Conservation (phyloP, 2,888 invertebrate genomes). For the Amiota minor region DNA sequence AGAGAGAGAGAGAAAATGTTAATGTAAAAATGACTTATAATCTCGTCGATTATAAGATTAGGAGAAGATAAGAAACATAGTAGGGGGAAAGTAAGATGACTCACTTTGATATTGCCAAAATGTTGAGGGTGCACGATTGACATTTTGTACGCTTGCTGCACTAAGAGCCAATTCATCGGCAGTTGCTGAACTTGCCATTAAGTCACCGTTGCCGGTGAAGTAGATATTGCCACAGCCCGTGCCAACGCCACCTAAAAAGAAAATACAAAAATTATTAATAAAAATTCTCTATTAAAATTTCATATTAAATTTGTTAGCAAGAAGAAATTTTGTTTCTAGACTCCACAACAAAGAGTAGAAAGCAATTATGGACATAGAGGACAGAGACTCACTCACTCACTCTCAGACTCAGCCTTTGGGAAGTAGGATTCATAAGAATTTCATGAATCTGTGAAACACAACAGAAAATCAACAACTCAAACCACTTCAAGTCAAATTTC, state of each 20-base stretch:
- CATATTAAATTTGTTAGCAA: too few relatives aligned
- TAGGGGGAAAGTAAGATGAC: slow-evolving; percentile 61
- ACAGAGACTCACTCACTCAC: too few relatives aligned
- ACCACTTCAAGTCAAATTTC: too few relatives aligned
- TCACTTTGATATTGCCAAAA: slow-evolving; percentile 88
- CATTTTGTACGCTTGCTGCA: slow-evolving; percentile 58
- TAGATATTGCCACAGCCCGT: slow-evolving; percentile 69
- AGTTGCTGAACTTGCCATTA: slow-evolving; percentile 64
- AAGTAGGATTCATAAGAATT: too few relatives aligned
- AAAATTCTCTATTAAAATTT: too few relatives aligned
- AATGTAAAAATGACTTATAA: slow-evolving; percentile 35
- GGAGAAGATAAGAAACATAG: background rate
- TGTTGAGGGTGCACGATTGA: slow-evolving; percentile 72
- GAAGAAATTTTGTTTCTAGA: too few relatives aligned
- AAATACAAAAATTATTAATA: background rate
- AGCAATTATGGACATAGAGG: too few relatives aligned
- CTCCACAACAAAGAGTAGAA: too few relatives aligned
- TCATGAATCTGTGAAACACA: too few relatives aligned
- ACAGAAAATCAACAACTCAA: too few relatives aligned
- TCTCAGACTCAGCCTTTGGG: too few relatives aligned
- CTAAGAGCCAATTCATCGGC: slow-evolving; percentile 67
- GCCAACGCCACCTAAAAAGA: slow-evolving; percentile 58
- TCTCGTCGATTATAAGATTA: slow-evolving; percentile 39
- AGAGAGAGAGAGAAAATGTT: slow-evolving; percentile 37
- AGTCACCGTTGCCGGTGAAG: slow-evolving; percentile 70